A percentile compares a stretch with the other conserved stretches of the same genome.
Conservation (phyloP, 1,140 invertebrate species). For the Pygmarrhopalites habei region DNA sequence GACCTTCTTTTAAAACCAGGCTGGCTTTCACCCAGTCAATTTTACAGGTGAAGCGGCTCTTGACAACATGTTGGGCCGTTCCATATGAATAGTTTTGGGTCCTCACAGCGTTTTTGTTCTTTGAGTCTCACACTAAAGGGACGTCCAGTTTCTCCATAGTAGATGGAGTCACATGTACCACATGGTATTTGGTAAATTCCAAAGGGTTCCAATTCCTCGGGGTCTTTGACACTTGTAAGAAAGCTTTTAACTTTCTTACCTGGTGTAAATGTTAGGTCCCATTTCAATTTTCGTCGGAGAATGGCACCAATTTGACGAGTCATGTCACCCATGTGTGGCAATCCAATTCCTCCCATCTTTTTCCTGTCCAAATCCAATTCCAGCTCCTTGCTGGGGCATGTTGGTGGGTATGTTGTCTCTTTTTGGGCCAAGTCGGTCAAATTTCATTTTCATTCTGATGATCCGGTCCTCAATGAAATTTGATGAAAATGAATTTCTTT, state of each 20-base stretch:
- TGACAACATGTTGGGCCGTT: too few species aligned
- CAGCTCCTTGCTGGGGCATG: not conserved
- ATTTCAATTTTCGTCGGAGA: not conserved
- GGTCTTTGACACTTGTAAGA: not conserved
- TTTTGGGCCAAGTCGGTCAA: not conserved
- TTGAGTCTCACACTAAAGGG: not conserved
- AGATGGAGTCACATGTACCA: not conserved
- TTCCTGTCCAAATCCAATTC: not conserved
- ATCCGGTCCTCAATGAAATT: not conserved
- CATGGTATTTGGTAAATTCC: not conserved
- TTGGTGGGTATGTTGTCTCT: not conserved
- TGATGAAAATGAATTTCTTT: not conserved
- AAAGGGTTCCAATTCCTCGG: not conserved
- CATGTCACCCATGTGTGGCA: not conserved
- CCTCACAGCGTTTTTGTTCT: not conserved
- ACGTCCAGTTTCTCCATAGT: not conserved
- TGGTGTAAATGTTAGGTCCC: not conserved
- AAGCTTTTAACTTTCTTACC: not conserved
- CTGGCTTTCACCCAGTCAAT: too few species aligned
- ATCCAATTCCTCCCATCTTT: not conserved
- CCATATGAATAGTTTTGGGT: too few species aligned
- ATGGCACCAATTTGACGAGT: not conserved
- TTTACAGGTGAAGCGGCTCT: too few species aligned
- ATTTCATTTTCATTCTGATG: not conserved
- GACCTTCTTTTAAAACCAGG: too few species aligned